Evolutionary conservation across 2,113 vertebrate genomes (phyloP).

Genomic region (Eptesicus fuscus): DNA sequence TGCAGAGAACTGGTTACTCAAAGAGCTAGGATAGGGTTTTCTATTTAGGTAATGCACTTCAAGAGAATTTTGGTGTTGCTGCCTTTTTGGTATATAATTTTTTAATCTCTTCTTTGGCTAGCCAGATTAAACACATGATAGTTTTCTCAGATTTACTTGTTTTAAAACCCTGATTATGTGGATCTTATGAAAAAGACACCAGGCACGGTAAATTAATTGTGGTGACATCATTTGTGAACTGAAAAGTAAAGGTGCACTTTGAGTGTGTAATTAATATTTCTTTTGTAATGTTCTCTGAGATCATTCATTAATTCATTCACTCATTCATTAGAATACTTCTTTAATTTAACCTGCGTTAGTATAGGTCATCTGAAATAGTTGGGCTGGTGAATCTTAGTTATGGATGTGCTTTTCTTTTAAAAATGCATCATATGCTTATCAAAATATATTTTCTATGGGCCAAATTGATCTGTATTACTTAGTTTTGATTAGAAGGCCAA

Average conservation of each 20-base stretch:
- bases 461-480: not conserved
- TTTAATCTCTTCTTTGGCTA: not conserved
- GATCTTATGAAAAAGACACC: not conserved
- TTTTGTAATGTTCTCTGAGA: not conserved
- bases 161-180: not conserved
- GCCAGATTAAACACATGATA: not conserved
- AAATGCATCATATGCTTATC: not conserved
- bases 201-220: not conserved
- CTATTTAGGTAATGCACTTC: not conserved
- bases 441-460: not conserved
- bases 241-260: not conserved
- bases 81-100: not conserved
- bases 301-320: not conserved
- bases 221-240: not conserved
- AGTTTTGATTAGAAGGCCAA: not conserved
- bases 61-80: not conserved
- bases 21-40: not conserved
- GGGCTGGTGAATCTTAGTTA: not conserved
- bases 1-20: not conserved
- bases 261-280: not conserved
- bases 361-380: not conserved
- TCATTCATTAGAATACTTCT: not conserved
- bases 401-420: not conserved
- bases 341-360: not conserved
- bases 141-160: not conserved